Base-by-base conservation (phyloP, 2,888 invertebrate genomes). In the Volucella inflata region DNA sequence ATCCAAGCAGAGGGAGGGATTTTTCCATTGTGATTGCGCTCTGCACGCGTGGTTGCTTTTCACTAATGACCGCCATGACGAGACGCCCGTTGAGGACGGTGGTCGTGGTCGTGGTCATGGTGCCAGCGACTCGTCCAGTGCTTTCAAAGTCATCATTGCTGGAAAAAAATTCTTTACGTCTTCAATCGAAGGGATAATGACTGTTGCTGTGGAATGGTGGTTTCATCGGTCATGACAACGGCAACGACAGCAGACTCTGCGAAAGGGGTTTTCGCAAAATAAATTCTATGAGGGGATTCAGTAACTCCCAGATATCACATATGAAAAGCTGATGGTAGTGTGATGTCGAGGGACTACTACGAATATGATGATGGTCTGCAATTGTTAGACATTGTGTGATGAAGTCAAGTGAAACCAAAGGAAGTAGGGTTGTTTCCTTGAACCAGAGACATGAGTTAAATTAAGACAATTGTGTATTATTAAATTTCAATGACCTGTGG, bases 351-450 rank as follows among this genome's bases (percentile, higher is more conserved):
- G n/a, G 11, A 40, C 51, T 42, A 50, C 17, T 53, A n/a, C n/a
- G n/a, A n/a, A n/a, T n/a, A 36, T 55, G 51, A 50, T 57, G 50
- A 51, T 38, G 65, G 53, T 62, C 55, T 16, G 46, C 74, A 67
- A 53, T 57, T n/a, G 68, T 55, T 68, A 75, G 68, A 44, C 62
- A 80, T 62, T 60, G 68, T 75, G 62, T 10, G 48, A 75, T 68
- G 53, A 80, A 80, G 75, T 80, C 80, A 80, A 75, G 75, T 68
- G 80, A 64, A 75, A 80, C 75, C 30, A 10, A 14, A 55, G 62
- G 48, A 62, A 40, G 60, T 48, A 11, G 2, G 9, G 16, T 40
- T 36, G 38, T 21, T 68, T 51, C 8, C 57, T 55, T n/a, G 44
- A 38, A 9, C 14, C 8, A 11, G 46, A 16, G 12, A 44, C 16